A percentile compares a stretch with the other conserved stretches of the same genome.
These are phyloP conservation scores for Percopsis transmontana DNA, from an alignment of 2,113 vertebrate species.

Conservation along the genomic window DNA sequence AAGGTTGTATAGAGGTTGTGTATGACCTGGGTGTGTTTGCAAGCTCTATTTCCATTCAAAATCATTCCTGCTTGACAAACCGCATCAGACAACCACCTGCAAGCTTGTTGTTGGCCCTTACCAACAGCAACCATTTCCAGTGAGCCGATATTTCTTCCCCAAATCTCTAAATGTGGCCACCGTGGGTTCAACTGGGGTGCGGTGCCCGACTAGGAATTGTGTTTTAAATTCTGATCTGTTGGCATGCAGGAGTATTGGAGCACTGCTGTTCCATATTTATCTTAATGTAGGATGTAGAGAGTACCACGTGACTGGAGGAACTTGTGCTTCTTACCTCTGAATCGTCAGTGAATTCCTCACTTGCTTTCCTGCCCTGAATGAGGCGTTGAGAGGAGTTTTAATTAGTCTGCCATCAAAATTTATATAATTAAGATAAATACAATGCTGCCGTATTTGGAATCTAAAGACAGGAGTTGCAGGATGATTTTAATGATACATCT, in stretches of 20 bases:
- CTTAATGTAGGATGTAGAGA: not conserved
- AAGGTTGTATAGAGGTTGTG: conserved; percentile 38
- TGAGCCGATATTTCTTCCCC: too few relatives aligned
- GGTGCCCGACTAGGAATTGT: not conserved
- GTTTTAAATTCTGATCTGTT: not conserved
- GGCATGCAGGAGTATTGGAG: not conserved
- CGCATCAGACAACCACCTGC: conserved; percentile 33
- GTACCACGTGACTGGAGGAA: not conserved
- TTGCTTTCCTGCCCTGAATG: conserved; percentile 81
- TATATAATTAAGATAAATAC: not conserved
- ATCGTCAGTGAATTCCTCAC: conserved; percentile 92
- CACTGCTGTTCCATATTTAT: too few relatives aligned
- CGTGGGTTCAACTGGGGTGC: too few relatives aligned
- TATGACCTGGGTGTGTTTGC: conserved; percentile 45
- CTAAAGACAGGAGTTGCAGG: not conserved
- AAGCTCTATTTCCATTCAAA: conserved; percentile 39
- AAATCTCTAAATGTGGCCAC: too few relatives aligned
- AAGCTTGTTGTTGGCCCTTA: conserved; percentile 21
- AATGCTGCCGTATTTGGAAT: not conserved
- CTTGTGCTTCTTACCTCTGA: conserved; percentile 86
- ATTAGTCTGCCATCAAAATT: not conserved
- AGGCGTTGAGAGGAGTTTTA: conserved; percentile 35
- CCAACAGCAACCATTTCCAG: not conserved
- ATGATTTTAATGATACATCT: not conserved
- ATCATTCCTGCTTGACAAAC: conserved; percentile 44